phyloP scores from a whole-genome alignment of 2,888 invertebrate species.

The Meiosimyza decipiens region DNA sequence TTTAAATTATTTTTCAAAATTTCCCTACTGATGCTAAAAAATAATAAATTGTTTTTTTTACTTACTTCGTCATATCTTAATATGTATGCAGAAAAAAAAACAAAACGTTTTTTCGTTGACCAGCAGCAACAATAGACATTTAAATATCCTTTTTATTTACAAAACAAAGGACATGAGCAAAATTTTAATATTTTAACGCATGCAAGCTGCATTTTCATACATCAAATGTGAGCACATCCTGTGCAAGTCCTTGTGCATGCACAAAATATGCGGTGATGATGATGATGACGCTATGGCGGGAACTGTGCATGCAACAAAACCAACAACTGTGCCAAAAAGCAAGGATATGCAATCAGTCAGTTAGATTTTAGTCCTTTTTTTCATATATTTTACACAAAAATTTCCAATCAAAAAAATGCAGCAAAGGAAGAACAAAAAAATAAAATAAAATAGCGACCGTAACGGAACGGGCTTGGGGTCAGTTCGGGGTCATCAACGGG shows the following conservation, averaged over 20 bases:
- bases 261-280: neutral
- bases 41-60: neutral
- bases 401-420: constrained; percentile 31
- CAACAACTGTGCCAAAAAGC: constrained; percentile 26
- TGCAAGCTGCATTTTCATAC: constrained; percentile 26
- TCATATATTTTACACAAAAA: constrained; percentile 24
- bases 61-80: neutral
- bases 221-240: constrained; percentile 2
- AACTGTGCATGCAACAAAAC: constrained; percentile 24
- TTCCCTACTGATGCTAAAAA: no score
- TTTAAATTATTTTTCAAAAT: no score
- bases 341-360: constrained; percentile 46
- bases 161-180: constrained; percentile 19
- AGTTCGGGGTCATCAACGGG: constrained; percentile 62
- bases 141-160: constrained; percentile 28
- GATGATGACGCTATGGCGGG: constrained; percentile 21
- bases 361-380: constrained; percentile 25
- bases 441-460: constrained; percentile 34
- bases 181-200: constrained; percentile 24
- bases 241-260: neutral
- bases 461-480: constrained; percentile 57
- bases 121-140: constrained; percentile 13
- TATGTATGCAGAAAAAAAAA: neutral
- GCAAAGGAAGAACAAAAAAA: constrained; percentile 21
- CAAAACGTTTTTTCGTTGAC: constrained; percentile 6